These are phyloP conservation scores for Cuniculus paca DNA, from an alignment of 2,797 vertebrate species.

Conservation along the genomic window DNA sequence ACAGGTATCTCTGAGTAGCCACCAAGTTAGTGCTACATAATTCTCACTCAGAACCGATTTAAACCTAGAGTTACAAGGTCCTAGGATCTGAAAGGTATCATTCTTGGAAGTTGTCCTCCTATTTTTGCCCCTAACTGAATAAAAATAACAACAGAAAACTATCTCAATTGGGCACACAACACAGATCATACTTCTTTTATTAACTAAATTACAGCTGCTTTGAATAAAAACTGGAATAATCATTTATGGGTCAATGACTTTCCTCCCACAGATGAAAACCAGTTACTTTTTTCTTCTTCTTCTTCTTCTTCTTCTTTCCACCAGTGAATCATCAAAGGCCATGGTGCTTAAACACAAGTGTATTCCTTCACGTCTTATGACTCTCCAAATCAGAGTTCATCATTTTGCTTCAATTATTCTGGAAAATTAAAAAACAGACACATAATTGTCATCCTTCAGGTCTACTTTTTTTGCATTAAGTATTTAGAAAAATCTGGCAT, in stretches of 20 bases:
- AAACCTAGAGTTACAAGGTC: conserved; percentile 36
- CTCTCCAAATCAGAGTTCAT: conserved; percentile 72
- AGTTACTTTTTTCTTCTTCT: conserved; percentile 80
- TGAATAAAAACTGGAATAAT: conserved; percentile 88
- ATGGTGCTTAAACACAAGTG: conserved; percentile 87
- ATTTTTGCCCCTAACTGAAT: conserved; percentile 66
- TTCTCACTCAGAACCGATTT: conserved; percentile 52
- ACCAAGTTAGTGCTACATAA: not conserved
- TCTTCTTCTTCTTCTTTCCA: conserved; percentile 84
- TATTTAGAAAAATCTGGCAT: conserved; percentile 24
- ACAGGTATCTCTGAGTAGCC: not conserved
- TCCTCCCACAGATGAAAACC: conserved; percentile 86
- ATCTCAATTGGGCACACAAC: conserved; percentile 78
- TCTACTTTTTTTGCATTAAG: conserved; percentile 59
- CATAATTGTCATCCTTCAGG: not conserved
- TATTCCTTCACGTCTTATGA: conserved; percentile 80
- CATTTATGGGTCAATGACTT: conserved; percentile 82
- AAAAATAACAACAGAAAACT: conserved; percentile 78
- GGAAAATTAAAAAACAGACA: conserved; percentile 71
- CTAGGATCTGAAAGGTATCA: conserved; percentile 57
- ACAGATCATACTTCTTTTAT: conserved; percentile 81
- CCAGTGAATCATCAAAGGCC: conserved; percentile 89
- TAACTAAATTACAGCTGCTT: conserved; percentile 87
- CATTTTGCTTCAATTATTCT: conserved; percentile 80
- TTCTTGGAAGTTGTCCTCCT: conserved; percentile 79